A percentile compares a stretch with the other conserved stretches of the same genome.
Conservation (phyloP, 2,113 vertebrate species). For the Acinonyx jubatus region DNA sequence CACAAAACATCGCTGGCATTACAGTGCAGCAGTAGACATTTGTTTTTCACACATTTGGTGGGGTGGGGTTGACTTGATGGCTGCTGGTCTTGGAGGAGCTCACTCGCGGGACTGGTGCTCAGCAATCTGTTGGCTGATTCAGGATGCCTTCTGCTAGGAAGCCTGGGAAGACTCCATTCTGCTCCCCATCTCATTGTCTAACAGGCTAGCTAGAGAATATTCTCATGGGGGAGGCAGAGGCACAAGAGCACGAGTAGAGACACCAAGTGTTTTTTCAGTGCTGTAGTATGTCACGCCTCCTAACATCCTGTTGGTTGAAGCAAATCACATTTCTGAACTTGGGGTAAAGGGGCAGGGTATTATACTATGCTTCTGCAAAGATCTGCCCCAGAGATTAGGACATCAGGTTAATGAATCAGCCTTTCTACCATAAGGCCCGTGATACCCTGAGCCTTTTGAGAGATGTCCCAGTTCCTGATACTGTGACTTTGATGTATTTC, state of each 20-base stretch:
- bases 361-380: not conserved
- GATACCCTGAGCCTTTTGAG: not conserved
- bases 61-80: not conserved
- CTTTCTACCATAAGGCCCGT: not conserved
- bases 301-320: not conserved
- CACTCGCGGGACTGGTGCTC: not conserved
- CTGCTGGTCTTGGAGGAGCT: not conserved
- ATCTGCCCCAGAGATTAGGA: not conserved
- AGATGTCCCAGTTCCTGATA: not conserved
- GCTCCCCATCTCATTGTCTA: not conserved
- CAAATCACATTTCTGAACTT: slow-evolving; percentile 19
- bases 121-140: not conserved
- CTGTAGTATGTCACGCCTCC: not conserved
- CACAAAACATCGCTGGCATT: not conserved
- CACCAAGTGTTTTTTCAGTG: not conserved
- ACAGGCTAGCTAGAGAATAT: not conserved
- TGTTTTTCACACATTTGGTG: not conserved
- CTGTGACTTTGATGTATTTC: not conserved
- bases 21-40: not conserved
- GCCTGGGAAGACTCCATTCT: not conserved
- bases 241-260: not conserved
- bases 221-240: not conserved
- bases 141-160: not conserved
- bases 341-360: not conserved
- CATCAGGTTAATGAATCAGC: not conserved